Evolutionary conservation across 1,140 invertebrate genomes (phyloP).

Genomic region (Eumeta japonica): DNA sequence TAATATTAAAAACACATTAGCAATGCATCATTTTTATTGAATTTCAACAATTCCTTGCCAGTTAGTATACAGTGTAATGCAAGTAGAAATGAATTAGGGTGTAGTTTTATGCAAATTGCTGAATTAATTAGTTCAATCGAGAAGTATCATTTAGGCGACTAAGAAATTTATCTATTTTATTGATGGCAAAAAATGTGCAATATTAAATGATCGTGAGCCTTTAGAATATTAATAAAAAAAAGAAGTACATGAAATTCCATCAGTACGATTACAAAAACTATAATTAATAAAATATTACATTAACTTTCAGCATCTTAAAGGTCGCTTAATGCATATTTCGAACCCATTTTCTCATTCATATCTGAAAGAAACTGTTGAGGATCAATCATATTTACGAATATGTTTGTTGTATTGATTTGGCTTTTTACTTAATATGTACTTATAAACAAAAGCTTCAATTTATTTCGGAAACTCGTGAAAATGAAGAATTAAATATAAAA

Average conservation of each 20-base stretch:
- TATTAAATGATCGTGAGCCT: constrained; percentile 16
- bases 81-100: constrained; percentile 29
- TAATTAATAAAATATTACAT: constrained; percentile 31
- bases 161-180: constrained; percentile 43
- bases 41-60: constrained; percentile 20
- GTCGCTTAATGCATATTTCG: constrained; percentile 17
- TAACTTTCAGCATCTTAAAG: constrained; percentile 16
- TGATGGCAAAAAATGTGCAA: constrained; percentile 20
- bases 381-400: not conserved
- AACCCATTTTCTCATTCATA: constrained; percentile 19
- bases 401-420: not conserved
- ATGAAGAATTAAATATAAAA: constrained; percentile 3
- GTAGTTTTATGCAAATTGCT: constrained; percentile 36
- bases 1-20: constrained; percentile 10
- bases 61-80: constrained; percentile 31
- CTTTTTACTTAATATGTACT: constrained; percentile 4
- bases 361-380: not conserved
- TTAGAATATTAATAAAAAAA: constrained; percentile 18
- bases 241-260: constrained; percentile 14
- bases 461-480: constrained; percentile 3
- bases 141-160: constrained; percentile 23
- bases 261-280: constrained; percentile 35
- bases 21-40: constrained; percentile 12
- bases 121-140: constrained; percentile 32
- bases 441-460: constrained; percentile 7